phyloP scores from a whole-genome alignment of 2,113 vertebrate species.

The Rhynchopsitta pachyrhyncha region DNA sequence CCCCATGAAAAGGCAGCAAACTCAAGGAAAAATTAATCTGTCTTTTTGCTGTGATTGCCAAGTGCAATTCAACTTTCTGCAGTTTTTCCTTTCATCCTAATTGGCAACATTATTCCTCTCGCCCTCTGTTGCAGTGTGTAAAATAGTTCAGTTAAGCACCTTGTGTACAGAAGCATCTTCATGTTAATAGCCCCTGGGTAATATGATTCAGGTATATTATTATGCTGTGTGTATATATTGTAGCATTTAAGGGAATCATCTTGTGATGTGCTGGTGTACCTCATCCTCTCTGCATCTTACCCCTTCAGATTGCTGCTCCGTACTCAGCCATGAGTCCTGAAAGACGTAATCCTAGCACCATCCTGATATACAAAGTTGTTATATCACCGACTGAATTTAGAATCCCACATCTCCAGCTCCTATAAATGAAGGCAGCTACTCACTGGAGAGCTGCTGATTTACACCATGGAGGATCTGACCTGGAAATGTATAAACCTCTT shows the following conservation, averaged over 20 bases:
- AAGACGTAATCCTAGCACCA: not conserved
- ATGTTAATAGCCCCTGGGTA: not conserved
- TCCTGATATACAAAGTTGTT: not conserved
- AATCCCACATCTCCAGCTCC: not conserved
- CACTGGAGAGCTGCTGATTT: constrained; percentile 7
- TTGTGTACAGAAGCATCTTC: not conserved
- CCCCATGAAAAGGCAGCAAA: not conserved
- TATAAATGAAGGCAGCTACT: constrained; percentile 12
- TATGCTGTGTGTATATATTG: not conserved
- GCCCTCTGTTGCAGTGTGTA: fast-evolving
- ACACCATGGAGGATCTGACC: constrained; percentile 25
- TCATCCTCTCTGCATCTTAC: not conserved
- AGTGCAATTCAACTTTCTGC: not conserved
- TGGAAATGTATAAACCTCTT: not conserved
- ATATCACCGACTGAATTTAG: not conserved
- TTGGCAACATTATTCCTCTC: not conserved
- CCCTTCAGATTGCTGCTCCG: not conserved
- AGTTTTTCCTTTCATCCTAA: not conserved
- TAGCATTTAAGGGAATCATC: not conserved
- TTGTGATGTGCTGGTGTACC: not conserved
- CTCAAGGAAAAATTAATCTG: not conserved
- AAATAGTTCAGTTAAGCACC: not conserved
- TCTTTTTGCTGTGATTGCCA: not conserved
- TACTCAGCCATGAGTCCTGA: not conserved
- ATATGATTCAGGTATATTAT: not conserved